These are phyloP conservation scores for Drosophila ochracea DNA, from an alignment of 2,888 invertebrate species.

Conservation along the genomic window DNA sequence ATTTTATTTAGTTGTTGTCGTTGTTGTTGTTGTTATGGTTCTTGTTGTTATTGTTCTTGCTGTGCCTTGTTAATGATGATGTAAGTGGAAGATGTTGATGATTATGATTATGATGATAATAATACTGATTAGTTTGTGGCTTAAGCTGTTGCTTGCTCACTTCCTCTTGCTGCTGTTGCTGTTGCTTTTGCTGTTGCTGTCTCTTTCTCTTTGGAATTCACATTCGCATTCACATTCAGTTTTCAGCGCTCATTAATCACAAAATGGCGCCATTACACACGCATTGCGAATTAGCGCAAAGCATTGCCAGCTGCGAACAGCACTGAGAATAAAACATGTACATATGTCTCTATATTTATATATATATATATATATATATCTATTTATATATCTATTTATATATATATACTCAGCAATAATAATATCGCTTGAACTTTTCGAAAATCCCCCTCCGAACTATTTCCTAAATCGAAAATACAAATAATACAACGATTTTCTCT, in stretches of 20 bases:
- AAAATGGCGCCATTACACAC: slow-evolving; percentile 54
- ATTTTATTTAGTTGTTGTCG: not conserved
- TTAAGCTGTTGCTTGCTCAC: slow-evolving; percentile 24
- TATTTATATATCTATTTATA: not conserved
- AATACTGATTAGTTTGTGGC: slow-evolving; percentile 31
- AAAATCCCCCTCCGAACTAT: not conserved
- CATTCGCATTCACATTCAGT: slow-evolving; percentile 4
- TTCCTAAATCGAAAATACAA: not conserved
- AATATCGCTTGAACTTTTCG: not conserved
- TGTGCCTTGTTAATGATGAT: slow-evolving; percentile 24
- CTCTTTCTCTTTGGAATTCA: not conserved
- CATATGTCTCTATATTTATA: too few species aligned
- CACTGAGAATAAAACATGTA: not conserved
- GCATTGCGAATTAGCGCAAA: slow-evolving; percentile 37
- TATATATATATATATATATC: not conserved
- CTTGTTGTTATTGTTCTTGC: not conserved
- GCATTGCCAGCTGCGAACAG: not conserved
- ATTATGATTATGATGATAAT: slow-evolving; percentile 11
- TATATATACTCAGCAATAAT: not conserved
- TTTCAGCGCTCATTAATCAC: slow-evolving; percentile 67
- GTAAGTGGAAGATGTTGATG: slow-evolving; percentile 21
- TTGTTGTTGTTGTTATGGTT: not conserved
- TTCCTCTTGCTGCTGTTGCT: slow-evolving; percentile 15
- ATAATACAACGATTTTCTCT: not conserved
- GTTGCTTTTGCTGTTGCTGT: not conserved